Evolutionary conservation across 1,140 invertebrate species (phyloP), one percentile per base, ranked within the genome.

Genomic region (Euwallacea similis): DNA sequence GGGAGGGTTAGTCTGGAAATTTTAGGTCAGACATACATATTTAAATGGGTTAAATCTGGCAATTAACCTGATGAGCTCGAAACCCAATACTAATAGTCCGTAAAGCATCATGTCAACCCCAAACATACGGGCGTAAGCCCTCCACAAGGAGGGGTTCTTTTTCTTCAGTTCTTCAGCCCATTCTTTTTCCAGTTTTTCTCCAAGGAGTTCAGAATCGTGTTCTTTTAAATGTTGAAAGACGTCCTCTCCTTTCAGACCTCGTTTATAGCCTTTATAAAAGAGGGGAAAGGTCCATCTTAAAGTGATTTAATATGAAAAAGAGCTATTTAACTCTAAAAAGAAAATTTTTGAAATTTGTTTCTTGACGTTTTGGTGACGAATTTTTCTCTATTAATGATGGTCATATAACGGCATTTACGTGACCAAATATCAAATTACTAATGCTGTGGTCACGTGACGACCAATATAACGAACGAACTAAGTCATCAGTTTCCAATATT

Each of bases 181-280:
- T 13, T 82, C 82, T 75, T 80, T 83, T 75, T 86, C 82, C 43
- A 91, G 79, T 53, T 80, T 79, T 74, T 88, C 82, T 15, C 88
- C 88, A 75, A 88, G 76, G 7, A 74, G 66, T 50, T 64, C 73
- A 4, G 77, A 76, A 11, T 76, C 74, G 41, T 75, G 73, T n/a
- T 64, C 56, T 21, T 44, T 60, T 43, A 76, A 41, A 11, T 67
- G 50, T 55, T 58, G 42, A 16, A 73, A 76, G 21, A 79, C 65
- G 58, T 79, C 77, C 46, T 79, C 75, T 74, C 78, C 77, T 6
- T 65, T 74, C 10, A 79, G 46, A 54, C 74, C 75, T 47, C 56
- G 72, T 72, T 67, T 74, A 10, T 64, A 76, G 43, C 77, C 76
- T 70, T 78, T 77, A 21, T 66, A 66, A 33, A 77, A 76, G n/a